Base-by-base conservation (phyloP, 2,113 vertebrate species). In the Ondatra zibethicus region DNA sequence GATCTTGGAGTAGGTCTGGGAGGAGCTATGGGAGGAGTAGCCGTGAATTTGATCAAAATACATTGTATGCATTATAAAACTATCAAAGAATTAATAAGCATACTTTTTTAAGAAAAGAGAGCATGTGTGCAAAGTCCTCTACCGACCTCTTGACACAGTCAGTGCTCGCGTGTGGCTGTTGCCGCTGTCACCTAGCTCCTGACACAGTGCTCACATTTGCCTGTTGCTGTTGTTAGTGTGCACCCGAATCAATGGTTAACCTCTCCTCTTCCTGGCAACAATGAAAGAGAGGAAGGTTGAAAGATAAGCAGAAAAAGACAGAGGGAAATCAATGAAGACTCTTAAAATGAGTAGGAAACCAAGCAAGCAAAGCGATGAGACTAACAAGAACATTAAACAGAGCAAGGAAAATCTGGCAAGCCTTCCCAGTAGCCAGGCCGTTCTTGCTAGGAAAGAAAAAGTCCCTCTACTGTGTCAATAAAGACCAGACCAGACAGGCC, bases 371-470 rank as follows among this genome's bases (percentile, higher is more conserved):
- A 42, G 80, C 72, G 88, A 80, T 23, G 47, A 96, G 47, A 76
- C 36, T 6, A 65, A 68, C 33, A 39, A 96, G 85, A 89, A 82
- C 86, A 87, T 76, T 33, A 89, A 92, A 93, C 47, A 31, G n/a
- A 88, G 65, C 80, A 55, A 91, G 80, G 45, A 70, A 8, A 58
- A 80, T 92, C 72, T 90, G 82, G 84, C 36, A 61, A 42, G 65
- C 4, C 68, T 84, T 96, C 84, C 93, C 33, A 77, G 88, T 9
- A 33, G 70, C 31, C 19, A 70, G 58, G 80, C 25, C 25, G 55
- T 68, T n/a, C 89, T 23, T 81, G 47, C 63, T 63, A 76, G 27
- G 33, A 94, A 89, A 92, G 65, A 75, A 42, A 94, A 84, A 42
- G 70, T 58, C 81, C 89, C 88, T 86, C 55, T 36, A 19, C 76